Percentiles rank a stretch among this genome's conserved stretches.
These are phyloP conservation scores for Caenorhabditis elegans DNA, from an alignment of 1,140 invertebrate genomes.

Conservation along the genomic window WBcel235 BX284606.5:1062501-1063000, in stretches of 20 bases:
- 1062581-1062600: no score
- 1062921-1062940: neutral
- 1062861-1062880: slow-evolving; percentile 18
- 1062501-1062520: no score
- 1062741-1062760: neutral
- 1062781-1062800: slow-evolving; percentile 10
- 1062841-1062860: neutral
- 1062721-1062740: neutral
- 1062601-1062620: no score
- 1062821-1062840: slow-evolving; percentile 31
- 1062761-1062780: neutral
- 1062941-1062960: neutral
- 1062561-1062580: no score
- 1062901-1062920: neutral
- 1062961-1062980: neutral
- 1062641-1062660: no score
- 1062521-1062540: no score
- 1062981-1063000: neutral
- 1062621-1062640: no score
- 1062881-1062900: slow-evolving; percentile 5
- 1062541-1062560: no score
- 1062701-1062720: no score
- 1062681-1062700: no score
- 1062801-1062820: slow-evolving; percentile 10
- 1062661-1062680: no score